Percentiles rank a stretch among this genome's conserved stretches.
phyloP scores from a whole-genome alignment of 2,113 vertebrate genomes.

The Girardinichthys multiradiatus region DNA sequence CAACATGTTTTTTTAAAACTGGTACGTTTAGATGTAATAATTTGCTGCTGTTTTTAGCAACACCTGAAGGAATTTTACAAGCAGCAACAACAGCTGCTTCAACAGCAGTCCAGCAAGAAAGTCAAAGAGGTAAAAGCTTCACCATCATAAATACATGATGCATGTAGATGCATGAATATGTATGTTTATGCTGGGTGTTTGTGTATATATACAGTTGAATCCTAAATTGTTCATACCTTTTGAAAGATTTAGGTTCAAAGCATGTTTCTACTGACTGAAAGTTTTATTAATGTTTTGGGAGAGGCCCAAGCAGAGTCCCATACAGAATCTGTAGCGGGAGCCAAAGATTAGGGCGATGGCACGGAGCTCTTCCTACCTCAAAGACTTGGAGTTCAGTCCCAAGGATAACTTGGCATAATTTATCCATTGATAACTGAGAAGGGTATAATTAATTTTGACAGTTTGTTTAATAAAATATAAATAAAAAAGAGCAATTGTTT shows the following conservation, averaged over 20 bases:
- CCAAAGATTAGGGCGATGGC: not conserved
- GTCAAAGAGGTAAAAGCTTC: slow-evolving; percentile 83
- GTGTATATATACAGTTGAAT: not conserved
- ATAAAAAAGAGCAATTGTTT: too few species aligned
- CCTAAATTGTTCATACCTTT: too few species aligned
- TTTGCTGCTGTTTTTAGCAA: slow-evolving; percentile 83
- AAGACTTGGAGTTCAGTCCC: not conserved
- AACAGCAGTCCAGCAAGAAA: slow-evolving; percentile 89
- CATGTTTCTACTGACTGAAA: too few species aligned
- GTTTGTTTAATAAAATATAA: too few species aligned
- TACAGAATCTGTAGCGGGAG: too few species aligned
- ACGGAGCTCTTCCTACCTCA: not conserved
- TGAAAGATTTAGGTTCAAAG: too few species aligned
- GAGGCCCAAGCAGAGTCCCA: too few species aligned
- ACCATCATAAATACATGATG: not conserved
- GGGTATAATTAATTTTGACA: too few species aligned
- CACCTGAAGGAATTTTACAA: slow-evolving; percentile 97
- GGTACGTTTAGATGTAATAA: too few species aligned
- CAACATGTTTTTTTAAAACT: too few species aligned
- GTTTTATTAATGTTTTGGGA: too few species aligned
- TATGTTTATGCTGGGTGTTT: not conserved
- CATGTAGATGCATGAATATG: not conserved
- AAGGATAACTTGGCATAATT: not conserved
- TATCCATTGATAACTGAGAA: too few species aligned
- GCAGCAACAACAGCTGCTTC: slow-evolving; percentile 94